A percentile compares a stretch with the other conserved stretches of the same genome.
phyloP scores from a whole-genome alignment of 2,888 invertebrate genomes.

The Odiellus spinosus region DNA sequence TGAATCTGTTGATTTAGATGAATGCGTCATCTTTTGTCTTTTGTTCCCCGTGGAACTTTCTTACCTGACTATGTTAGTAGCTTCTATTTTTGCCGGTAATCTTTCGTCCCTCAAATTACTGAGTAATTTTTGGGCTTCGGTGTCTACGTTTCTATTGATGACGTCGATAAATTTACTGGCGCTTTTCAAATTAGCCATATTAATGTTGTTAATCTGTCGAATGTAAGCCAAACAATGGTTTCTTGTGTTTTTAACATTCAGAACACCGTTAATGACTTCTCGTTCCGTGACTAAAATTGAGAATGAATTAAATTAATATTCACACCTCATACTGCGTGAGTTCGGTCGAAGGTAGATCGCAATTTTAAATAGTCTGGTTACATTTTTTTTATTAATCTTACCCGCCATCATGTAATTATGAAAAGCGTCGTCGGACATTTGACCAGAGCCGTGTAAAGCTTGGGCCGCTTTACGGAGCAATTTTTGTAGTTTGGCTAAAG shows the following conservation, averaged over 20 bases:
- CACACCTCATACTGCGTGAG: neutral
- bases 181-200: slow-evolving; percentile 80
- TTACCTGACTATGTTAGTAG: slow-evolving; percentile 73
- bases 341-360: neutral
- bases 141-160: slow-evolving; percentile 73
- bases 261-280: slow-evolving; percentile 87
- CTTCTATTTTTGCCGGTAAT: slow-evolving; percentile 71
- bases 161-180: slow-evolving; percentile 92
- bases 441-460: slow-evolving; percentile 63
- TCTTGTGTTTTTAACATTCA: slow-evolving; percentile 82
- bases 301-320: neutral
- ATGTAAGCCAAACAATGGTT: slow-evolving; percentile 86
- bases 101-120: slow-evolving; percentile 77
- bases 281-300: slow-evolving; percentile 88
- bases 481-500: slow-evolving; percentile 84
- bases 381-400: slow-evolving; percentile 33
- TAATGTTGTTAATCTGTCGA: slow-evolving; percentile 92
- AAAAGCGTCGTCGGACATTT: slow-evolving; percentile 78
- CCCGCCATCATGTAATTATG: slow-evolving; percentile 99
- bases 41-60: slow-evolving; percentile 12
- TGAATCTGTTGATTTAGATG: slow-evolving; percentile 44
- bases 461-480: slow-evolving; percentile 77
- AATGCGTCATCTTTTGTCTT: neutral
- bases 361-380: too few species aligned
- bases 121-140: slow-evolving; percentile 75